Conservation (phyloP, 2,797 vertebrate genomes). For the Sebastes umbrosus region DNA sequence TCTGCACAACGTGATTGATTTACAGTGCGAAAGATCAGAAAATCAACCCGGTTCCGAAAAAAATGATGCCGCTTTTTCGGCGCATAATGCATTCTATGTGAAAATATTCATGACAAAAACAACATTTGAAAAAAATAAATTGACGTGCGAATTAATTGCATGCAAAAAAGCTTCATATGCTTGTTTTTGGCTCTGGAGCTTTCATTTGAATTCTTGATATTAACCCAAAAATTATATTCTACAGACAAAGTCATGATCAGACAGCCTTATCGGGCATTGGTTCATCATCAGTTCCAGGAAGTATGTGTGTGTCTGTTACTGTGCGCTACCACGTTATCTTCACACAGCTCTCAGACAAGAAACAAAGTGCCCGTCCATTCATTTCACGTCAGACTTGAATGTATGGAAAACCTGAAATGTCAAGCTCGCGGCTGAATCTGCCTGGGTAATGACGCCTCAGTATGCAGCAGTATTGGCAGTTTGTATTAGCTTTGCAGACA, state of each 20-base stretch:
- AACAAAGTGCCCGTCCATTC: neutral
- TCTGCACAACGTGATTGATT: too few species aligned
- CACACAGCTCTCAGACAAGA: neutral
- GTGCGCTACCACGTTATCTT: too few species aligned
- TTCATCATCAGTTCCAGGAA: neutral
- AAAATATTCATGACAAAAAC: neutral
- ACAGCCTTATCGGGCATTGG: neutral
- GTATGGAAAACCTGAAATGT: slow-evolving; percentile 11
- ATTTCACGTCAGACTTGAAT: slow-evolving; percentile 1
- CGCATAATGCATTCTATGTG: too few species aligned
- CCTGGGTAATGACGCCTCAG: neutral
- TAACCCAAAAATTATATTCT: neutral
- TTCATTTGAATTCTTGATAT: neutral
- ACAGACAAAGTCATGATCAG: neutral
- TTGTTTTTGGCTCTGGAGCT: neutral
- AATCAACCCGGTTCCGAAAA: too few species aligned
- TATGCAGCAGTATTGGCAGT: neutral
- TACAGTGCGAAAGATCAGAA: too few species aligned
- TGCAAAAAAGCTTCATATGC: neutral
- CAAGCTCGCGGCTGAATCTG: neutral
- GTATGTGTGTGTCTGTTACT: neutral
- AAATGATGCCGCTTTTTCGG: too few species aligned
- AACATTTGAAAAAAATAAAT: neutral
- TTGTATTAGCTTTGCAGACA: slow-evolving; percentile 8
- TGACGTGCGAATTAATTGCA: neutral